A percentile compares a stretch with the other conserved stretches of the same genome.
Conservation (phyloP, 2,888 invertebrate species). For the Agrypnus murinus region DNA sequence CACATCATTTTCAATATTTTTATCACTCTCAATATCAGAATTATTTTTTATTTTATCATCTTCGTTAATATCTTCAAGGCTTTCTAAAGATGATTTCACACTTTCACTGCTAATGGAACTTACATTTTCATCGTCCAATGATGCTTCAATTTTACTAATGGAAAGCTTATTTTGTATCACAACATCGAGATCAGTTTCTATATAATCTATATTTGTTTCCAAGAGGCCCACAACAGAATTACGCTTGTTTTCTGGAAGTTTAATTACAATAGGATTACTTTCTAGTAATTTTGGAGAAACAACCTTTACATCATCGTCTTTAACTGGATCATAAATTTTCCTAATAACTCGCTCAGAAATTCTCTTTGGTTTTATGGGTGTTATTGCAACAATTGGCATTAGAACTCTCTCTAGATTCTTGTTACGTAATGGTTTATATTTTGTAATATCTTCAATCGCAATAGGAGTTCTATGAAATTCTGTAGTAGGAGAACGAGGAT, state of each 20-base stretch:
- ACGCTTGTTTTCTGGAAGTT: slow-evolving; percentile 65
- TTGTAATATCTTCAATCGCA: slow-evolving; percentile 56
- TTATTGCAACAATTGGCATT: slow-evolving; percentile 12
- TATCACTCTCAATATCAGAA: background rate
- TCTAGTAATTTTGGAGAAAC: slow-evolving; percentile 66
- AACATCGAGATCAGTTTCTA: slow-evolving; percentile 71
- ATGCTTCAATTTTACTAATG: background rate
- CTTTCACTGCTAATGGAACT: background rate
- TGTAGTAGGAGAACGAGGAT: slow-evolving; percentile 76
- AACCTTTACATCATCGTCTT: slow-evolving; percentile 1
- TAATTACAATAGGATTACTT: slow-evolving; percentile 62
- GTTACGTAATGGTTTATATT: slow-evolving; percentile 58
- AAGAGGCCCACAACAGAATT: slow-evolving; percentile 72
- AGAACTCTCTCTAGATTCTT: slow-evolving; percentile 66
- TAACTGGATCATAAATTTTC: slow-evolving; percentile 36
- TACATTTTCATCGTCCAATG: background rate
- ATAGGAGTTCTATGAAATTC: slow-evolving; percentile 78
- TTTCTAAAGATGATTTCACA: background rate
- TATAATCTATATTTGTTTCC: slow-evolving; percentile 78
- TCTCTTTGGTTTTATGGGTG: slow-evolving; percentile 24
- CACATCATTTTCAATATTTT: background rate
- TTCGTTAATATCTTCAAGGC: background rate
- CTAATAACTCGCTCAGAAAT: slow-evolving; percentile 25
- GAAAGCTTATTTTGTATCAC: slow-evolving; percentile 55
- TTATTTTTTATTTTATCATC: background rate